These are phyloP conservation scores for Amitus sp. DNA, from an alignment of 2,888 invertebrate species.

Conservation along the genomic window DNA sequence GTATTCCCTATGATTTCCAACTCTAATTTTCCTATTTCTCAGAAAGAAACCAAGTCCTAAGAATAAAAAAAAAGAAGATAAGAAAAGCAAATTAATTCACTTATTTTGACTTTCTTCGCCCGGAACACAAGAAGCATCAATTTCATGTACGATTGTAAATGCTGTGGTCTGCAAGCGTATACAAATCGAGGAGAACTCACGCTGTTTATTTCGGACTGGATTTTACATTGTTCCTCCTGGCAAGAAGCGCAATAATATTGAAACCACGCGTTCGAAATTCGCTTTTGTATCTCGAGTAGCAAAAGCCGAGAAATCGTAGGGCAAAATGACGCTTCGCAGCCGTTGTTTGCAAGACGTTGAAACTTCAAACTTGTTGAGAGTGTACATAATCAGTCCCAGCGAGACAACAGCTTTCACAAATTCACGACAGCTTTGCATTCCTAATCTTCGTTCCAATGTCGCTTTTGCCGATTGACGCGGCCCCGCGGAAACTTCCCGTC, in stretches of 20 bases:
- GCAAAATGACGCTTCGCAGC: background rate
- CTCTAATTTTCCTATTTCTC: too few relatives aligned
- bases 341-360: background rate
- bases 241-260: background rate
- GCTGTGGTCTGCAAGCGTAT: too few relatives aligned
- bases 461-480: background rate
- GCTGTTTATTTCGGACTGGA: background rate
- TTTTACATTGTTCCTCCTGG: slow-evolving; percentile 4
- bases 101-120: too few relatives aligned
- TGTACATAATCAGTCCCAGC: slow-evolving; percentile 7
- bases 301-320: background rate
- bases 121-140: too few relatives aligned
- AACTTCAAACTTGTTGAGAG: slow-evolving; percentile 6
- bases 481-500: slow-evolving; percentile 12
- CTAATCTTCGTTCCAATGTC: slow-evolving; percentile 2
- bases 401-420: background rate
- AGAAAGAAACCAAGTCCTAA: too few relatives aligned
- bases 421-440: background rate
- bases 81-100: too few relatives aligned
- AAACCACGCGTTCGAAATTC: background rate
- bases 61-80: too few relatives aligned
- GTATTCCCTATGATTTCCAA: too few relatives aligned
- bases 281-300: background rate
- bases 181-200: too few relatives aligned
- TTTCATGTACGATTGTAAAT: too few relatives aligned